phyloP scores from a whole-genome alignment of 1,140 invertebrate genomes.

The Parasteatoda tepidariorum region DNA sequence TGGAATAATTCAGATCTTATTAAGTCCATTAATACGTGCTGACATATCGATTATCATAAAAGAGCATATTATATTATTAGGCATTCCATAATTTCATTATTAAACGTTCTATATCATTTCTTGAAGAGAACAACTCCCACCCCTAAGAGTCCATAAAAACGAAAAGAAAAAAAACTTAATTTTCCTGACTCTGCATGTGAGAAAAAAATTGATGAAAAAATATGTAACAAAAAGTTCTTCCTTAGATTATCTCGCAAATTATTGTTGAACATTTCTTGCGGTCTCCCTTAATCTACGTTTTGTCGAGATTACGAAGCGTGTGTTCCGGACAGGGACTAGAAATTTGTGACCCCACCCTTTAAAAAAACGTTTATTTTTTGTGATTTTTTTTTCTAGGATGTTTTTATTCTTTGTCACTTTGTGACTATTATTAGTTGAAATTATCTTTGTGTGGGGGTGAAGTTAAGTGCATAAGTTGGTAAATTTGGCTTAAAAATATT shows the following conservation, averaged over 20 bases:
- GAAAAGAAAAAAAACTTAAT: conserved; percentile 23
- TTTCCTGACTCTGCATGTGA: background rate
- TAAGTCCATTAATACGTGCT: conserved; percentile 54
- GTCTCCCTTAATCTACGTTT: conserved; percentile 36
- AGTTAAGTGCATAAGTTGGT: background rate
- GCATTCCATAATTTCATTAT: conserved; percentile 61
- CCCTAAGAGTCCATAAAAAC: conserved; percentile 20
- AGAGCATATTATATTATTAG: conserved; percentile 60
- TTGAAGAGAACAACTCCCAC: conserved; percentile 18
- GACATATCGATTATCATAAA: conserved; percentile 54
- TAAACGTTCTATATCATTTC: conserved; percentile 54
- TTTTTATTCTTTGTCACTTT: conserved; percentile 34
- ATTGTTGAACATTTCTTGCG: conserved; percentile 32
- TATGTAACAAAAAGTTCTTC: too few species aligned
- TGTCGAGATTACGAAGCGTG: conserved; percentile 23
- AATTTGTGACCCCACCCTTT: conserved; percentile 33
- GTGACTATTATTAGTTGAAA: conserved; percentile 48
- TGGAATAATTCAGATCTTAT: conserved; percentile 52
- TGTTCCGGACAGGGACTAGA: background rate
- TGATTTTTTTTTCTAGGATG: background rate
- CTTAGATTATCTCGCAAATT: conserved; percentile 58
- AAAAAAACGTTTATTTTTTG: background rate
- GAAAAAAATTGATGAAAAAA: conserved; percentile 26
- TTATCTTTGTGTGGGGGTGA: conserved; percentile 1
- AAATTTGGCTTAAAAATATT: background rate